These are phyloP conservation scores for Halichoeres trimaculatus DNA, from an alignment of 2,113 vertebrate species.

Conservation along the genomic window DNA sequence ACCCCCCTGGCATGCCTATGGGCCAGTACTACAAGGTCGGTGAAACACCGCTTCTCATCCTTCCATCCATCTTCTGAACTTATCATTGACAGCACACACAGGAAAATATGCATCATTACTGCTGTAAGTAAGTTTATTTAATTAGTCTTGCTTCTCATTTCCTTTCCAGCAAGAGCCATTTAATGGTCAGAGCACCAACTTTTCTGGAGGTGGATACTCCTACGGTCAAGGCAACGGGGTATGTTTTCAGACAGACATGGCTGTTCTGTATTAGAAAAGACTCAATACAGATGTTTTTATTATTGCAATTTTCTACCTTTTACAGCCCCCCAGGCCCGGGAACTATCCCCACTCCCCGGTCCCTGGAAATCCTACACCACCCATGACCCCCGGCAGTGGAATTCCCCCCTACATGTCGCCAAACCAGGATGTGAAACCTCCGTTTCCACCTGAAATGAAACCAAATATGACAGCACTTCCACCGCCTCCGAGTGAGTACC, in stretches of 20 bases:
- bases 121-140: not conserved
- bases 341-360: conserved; percentile 99
- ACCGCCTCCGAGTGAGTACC: conserved; percentile 91
- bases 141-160: conserved; percentile 7
- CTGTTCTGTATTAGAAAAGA: conserved; percentile 3
- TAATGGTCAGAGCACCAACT: conserved; percentile 85
- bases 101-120: not conserved
- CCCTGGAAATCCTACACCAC: conserved; percentile 97
- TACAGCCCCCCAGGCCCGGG: conserved; percentile 93
- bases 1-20: conserved; percentile 94
- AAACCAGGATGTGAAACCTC: conserved; percentile 97
- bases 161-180: conserved; percentile 86
- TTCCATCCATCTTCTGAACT: not conserved
- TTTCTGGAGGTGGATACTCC: conserved; percentile 89
- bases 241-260: conserved; percentile 56
- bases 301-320: conserved; percentile 50
- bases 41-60: not conserved
- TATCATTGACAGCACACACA: not conserved
- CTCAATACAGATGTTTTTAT: conserved; percentile 43
- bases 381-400: conserved; percentile 98
- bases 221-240: conserved; percentile 91
- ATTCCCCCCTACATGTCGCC: conserved; percentile 97
- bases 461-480: conserved; percentile 97
- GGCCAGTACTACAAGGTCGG: conserved; percentile 98
- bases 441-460: conserved; percentile 98